Percentiles rank a stretch among this genome's conserved stretches.
phyloP scores from a whole-genome alignment of 2,797 vertebrate species.

The Sebastes taczanowskii region DNA sequence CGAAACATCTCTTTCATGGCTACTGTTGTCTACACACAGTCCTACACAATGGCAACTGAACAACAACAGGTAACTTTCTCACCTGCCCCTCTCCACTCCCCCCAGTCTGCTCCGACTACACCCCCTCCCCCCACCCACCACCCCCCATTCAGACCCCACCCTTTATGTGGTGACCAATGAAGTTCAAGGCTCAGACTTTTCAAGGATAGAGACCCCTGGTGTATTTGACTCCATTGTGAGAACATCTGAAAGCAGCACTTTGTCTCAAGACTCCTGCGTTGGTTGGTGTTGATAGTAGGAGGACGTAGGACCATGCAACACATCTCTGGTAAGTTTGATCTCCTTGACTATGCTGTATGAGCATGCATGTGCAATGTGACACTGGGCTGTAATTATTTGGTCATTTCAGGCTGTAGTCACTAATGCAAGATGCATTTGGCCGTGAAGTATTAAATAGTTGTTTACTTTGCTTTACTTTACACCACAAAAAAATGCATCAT shows the following conservation, averaged over 20 bases:
- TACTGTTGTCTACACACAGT: slow-evolving; percentile 2
- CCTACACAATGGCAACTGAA: neutral
- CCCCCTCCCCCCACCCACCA: neutral
- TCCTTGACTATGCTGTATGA: neutral
- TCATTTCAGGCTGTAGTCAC: neutral
- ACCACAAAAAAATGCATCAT: neutral
- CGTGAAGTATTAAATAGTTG: neutral
- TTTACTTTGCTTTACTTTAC: neutral
- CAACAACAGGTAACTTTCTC: slow-evolving; percentile 18
- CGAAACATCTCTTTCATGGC: neutral
- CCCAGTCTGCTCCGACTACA: neutral
- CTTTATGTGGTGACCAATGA: slow-evolving; percentile 62
- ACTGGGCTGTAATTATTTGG: neutral
- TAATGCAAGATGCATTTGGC: neutral
- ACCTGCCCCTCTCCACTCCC: slow-evolving; percentile 7
- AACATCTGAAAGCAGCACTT: slow-evolving; percentile 29
- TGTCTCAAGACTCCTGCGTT: neutral
- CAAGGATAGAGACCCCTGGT: slow-evolving; percentile 12
- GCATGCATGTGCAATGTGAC: neutral
- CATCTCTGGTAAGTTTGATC: slow-evolving; percentile 56
- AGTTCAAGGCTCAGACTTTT: slow-evolving; percentile 46
- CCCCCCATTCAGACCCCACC: slow-evolving; percentile 37
- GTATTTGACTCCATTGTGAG: neutral
- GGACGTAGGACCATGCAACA: slow-evolving; percentile 47
- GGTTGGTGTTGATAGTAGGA: neutral